Evolutionary conservation across 2,888 invertebrate species (phyloP), one percentile per base, ranked within the genome.

Genomic region (Alloplasta piceator): DNA sequence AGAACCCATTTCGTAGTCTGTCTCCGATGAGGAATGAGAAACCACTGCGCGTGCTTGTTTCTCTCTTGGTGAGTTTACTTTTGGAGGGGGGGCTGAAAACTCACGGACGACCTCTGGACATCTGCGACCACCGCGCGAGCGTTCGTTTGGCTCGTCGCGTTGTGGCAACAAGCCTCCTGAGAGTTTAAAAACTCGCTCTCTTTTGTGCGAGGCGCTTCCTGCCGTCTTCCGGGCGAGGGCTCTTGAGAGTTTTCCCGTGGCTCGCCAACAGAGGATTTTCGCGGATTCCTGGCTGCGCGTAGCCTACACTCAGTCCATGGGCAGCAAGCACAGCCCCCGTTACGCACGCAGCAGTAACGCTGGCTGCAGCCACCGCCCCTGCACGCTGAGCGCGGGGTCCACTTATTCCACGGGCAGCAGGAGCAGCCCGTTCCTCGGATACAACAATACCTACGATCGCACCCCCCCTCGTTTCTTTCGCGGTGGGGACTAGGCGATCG

Each of bases 361-460:
- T 14, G n/a, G 12, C 61, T 14, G 43, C 61, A 39, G 12, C 43
- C n/a, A 1, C 41, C 43, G 12, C 10, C 4, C n/a, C n/a, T 7
- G 1, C 41, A 6, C 9, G 14, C n/a, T n/a, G 5, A 6, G 1
- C 41, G 26, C 7, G 5, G 52, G 41, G 36, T 38, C 14, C 36
- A 26, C 7, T 14, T 12, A 26, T 26, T 46, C 16, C 63, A 43
- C 2, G 63, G 63, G 43, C 63, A 63, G 5, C 63, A 63, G 10
- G 46, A 12, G 43, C 63, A 63, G n/a, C 43, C 50, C 16, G 12
- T 43, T 10, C 55, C 50, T 14, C 36, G 55, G 7, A 52, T 9
- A 12, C 67, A 67, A 26, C 67, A 67, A 55, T 67, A 67, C 9
- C 43, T 41, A 6, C 41, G 61, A 6, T 41, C 61, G 12, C 43